Base-by-base conservation (phyloP, 2,888 invertebrate genomes). In the Dysmachus trigonus region DNA sequence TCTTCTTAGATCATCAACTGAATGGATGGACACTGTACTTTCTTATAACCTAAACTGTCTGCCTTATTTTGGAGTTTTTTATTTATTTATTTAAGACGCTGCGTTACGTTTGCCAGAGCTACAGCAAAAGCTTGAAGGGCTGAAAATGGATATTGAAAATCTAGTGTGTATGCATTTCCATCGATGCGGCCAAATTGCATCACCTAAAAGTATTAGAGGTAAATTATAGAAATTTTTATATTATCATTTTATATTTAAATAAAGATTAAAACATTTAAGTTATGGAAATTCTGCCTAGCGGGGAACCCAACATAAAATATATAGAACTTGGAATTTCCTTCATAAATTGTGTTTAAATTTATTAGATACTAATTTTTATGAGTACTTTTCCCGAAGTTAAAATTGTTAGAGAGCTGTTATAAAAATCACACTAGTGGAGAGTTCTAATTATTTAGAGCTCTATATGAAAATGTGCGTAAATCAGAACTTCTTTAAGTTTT, bases 171-270 rank as follows among this genome's bases (percentile, higher is more conserved):
- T 73, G 99, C 98, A 92, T 99, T 99, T 89, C 97, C 98, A 93
- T 99, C 99, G 90, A 99, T 99, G 87, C 99, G 95, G 13, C 99
- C 99, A 93, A 99, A 99, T 93, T 99, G 99, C 98, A 99, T 99
- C 87, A 99, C 99, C 98, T 99, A 92, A 3, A 91, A 91, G 27
- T 85, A 85, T 38, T n/a, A 77, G 85, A 87, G 33, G 18, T 76
- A 86, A 47, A 33, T 81, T 38, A 81, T 35, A 73, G 1, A 15
- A n/a, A 5, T 5, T n/a, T 0, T 18, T 47, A 1, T n/a, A n/a
- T 18, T 47, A 5, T 6, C n/a, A 47, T n/a, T 15, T 47, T 47
- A 8, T 72, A 4, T 13, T 71, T 8, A 71, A 71, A 22, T 30
- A 72, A n/a, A n/a, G 6, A n/a, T 1, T n/a, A 0, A n/a, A 15